These are phyloP conservation scores for Heterotilapia buettikoferi DNA, from an alignment of 2,113 vertebrate species.

Conservation along the genomic window DNA sequence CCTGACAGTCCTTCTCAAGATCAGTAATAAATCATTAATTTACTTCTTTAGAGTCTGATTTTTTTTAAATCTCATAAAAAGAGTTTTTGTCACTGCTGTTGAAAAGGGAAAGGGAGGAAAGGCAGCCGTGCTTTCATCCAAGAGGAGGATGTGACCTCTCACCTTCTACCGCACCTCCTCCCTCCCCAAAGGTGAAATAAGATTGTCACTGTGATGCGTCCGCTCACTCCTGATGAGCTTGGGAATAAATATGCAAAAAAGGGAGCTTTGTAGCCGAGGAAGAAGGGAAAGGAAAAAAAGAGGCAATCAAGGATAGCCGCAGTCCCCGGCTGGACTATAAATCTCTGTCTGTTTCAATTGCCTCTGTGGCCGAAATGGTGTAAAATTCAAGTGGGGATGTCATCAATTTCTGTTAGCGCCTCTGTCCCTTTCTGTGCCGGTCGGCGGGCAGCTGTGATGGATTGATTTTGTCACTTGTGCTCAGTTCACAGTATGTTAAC, in stretches of 20 bases:
- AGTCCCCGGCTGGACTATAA: conserved; percentile 89
- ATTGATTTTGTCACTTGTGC: conserved; percentile 99
- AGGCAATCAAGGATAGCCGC: conserved; percentile 92
- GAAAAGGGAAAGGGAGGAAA: not conserved
- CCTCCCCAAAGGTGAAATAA: conserved; percentile 82
- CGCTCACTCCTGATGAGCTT: conserved; percentile 84
- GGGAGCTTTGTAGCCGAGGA: conserved; percentile 27
- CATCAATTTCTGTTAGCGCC: conserved; percentile 99
- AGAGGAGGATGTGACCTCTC: conserved; percentile 81
- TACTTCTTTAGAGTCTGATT: not conserved
- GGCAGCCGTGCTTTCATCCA: conserved; percentile 75
- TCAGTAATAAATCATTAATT: not conserved
- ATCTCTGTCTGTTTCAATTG: conserved; percentile 99
- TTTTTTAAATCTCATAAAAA: not conserved
- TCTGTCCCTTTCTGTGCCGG: conserved; percentile 93
- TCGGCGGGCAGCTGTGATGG: conserved; percentile 80
- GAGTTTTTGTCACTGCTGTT: not conserved
- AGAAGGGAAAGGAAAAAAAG: conserved; percentile 67
- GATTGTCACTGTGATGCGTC: conserved; percentile 94
- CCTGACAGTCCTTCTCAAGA: not conserved
- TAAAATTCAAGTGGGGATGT: conserved; percentile 95
- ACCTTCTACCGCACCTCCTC: conserved; percentile 66
- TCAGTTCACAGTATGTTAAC: conserved; percentile 99
- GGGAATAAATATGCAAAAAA: conserved; percentile 98
- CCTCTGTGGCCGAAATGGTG: conserved; percentile 90